These are phyloP conservation scores for Hydrophis major DNA, from an alignment of 2,797 vertebrate genomes.

Conservation along the genomic window DNA sequence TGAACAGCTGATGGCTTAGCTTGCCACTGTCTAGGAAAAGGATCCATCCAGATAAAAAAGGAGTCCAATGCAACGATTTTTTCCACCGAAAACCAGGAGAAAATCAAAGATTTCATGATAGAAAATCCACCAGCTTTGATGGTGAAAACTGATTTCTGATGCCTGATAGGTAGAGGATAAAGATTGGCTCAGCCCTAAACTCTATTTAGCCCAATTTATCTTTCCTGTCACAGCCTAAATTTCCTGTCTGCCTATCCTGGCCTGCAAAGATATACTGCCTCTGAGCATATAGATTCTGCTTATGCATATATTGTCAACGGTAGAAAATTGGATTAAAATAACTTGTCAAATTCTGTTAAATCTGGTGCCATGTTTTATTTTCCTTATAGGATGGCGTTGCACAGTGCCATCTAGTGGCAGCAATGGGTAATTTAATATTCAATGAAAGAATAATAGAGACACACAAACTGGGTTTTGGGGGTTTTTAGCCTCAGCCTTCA, in stretches of 20 bases:
- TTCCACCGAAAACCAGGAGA: not conserved
- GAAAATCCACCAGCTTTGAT: too few relatives aligned
- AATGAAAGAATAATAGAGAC: not conserved
- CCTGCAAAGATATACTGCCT: not conserved
- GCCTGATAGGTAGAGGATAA: too few relatives aligned
- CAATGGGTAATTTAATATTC: not conserved
- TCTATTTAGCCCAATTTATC: not conserved
- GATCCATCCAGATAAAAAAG: not conserved
- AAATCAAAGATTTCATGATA: not conserved
- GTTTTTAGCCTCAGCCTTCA: not conserved
- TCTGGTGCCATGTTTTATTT: not conserved
- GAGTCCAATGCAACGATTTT: not conserved
- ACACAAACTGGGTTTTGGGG: not conserved
- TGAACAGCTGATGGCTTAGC: not conserved
- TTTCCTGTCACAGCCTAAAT: not conserved
- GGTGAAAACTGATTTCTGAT: not conserved
- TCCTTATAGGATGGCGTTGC: too few relatives aligned
- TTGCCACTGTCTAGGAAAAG: not conserved
- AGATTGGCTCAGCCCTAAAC: not conserved
- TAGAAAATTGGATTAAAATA: not conserved
- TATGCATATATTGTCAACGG: not conserved
- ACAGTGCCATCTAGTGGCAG: conserved; percentile 7
- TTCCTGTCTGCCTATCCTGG: not conserved
- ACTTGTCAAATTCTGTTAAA: not conserved
- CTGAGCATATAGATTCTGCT: not conserved